Base-by-base conservation (phyloP, 2,888 invertebrate species). In the Tinea trinotella region DNA sequence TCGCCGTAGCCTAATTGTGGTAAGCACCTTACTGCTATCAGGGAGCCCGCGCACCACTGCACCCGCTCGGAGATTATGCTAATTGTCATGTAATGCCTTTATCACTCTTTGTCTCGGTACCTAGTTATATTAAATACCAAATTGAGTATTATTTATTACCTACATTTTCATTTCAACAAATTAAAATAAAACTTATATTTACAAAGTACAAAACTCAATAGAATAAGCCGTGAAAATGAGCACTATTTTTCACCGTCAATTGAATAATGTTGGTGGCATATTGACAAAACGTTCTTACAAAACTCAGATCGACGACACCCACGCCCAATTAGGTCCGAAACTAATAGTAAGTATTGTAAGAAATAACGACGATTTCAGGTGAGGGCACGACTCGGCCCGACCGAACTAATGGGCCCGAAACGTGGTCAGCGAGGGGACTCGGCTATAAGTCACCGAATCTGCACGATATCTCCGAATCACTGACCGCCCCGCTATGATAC, bases 311-410 rank as follows among this genome's bases (percentile, higher is more conserved):
- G 66, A 66, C 67, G 69, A 71, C 76, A 70, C 75, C 83, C 77
- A 73, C 83, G 84, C 76, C 80, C 88, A 89, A 89, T 89, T 89
- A 88, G 88, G 77, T 78, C 71, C 71, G 73, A 77, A 78, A 86
- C 75, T 80, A 77, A 87, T 84, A 76, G 81, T 58, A 62, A 59
- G 66, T 20, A 61, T 64, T 59, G 64, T 62, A 63, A 65, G 67
- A 68, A 77, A 71, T 71, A 68, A 76, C 77, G 75, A 76, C 77
- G 72, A 71, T 70, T 77, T 76, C 57, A 64, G 62, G 64, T 57
- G 50, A 50, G 20, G 50, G 20, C 15, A 20, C 22, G 24, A 50
- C 3, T 15, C 52, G 50, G n/a, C 12, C 24, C 22, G 48, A 44
- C 50, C 50, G 63, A 70, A 70, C 73, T 78, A 80, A 79, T 75